phyloP scores from a whole-genome alignment of 2,113 vertebrate genomes.

The Athene cunicularia region DNA sequence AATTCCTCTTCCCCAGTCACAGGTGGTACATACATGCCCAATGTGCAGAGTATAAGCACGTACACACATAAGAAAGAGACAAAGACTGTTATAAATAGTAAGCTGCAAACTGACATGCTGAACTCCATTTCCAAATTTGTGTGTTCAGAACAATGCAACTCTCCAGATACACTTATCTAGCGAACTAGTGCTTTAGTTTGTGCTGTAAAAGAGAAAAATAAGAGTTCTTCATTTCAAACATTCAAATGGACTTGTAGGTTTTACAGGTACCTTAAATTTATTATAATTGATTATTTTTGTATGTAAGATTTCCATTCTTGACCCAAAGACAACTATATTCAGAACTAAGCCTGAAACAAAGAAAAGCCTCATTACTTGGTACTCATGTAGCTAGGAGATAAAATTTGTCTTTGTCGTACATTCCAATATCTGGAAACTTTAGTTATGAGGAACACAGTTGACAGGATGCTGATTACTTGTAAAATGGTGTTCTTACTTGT shows the following conservation, averaged over 20 bases:
- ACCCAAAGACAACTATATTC: background rate
- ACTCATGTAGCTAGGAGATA: background rate
- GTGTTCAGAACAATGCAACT: background rate
- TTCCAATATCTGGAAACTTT: background rate
- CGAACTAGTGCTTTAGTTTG: background rate
- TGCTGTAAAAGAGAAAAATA: background rate
- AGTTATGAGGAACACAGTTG: background rate
- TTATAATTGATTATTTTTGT: background rate
- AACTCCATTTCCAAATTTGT: background rate
- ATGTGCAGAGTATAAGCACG: background rate
- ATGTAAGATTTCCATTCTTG: background rate
- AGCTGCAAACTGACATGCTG: background rate
- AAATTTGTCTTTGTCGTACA: background rate
- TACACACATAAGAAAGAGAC: background rate
- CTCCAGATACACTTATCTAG: background rate
- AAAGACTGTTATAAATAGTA: background rate
- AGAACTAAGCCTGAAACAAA: background rate
- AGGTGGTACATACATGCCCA: background rate
- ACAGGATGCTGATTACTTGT: background rate
- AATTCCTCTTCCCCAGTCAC: background rate
- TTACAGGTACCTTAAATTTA: background rate
- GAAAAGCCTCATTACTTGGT: background rate
- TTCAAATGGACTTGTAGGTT: background rate
- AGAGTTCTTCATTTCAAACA: background rate
- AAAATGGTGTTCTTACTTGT: background rate